Conservation (phyloP, 2,113 vertebrate species). For the Scytalopus superciliaris region DNA sequence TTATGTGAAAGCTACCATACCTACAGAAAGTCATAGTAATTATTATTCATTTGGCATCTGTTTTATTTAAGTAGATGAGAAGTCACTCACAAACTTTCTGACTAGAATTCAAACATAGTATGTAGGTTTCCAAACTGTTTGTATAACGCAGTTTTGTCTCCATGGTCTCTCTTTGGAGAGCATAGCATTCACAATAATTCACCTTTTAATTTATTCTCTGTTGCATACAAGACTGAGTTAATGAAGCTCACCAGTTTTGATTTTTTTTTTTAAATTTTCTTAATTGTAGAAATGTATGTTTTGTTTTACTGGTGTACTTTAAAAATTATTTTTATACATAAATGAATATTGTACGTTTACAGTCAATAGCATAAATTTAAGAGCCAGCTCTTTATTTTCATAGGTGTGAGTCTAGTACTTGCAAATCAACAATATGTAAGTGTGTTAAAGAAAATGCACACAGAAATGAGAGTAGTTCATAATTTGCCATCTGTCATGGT, state of each 20-base stretch:
- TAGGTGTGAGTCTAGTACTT: neutral
- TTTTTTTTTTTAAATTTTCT: neutral
- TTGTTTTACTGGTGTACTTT: neutral
- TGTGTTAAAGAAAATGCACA: neutral
- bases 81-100: neutral
- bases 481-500: neutral
- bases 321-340: constrained; percentile 11
- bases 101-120: neutral
- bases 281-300: neutral
- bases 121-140: neutral
- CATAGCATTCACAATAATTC: neutral
- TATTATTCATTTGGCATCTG: neutral
- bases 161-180: neutral
- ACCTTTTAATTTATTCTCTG: neutral
- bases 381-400: constrained; percentile 2
- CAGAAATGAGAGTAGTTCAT: neutral
- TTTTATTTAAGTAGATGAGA: neutral
- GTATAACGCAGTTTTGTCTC: neutral
- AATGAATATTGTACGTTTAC: neutral
- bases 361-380: neutral
- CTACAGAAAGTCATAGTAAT: neutral
- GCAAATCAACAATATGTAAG: neutral
- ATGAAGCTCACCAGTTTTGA: neutral
- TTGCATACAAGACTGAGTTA: neutral
- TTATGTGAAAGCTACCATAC: neutral